Evolutionary conservation across 2,797 vertebrate genomes (phyloP), one percentile per base, ranked within the genome.

Genomic region (Tiaroga cobitis): DNA sequence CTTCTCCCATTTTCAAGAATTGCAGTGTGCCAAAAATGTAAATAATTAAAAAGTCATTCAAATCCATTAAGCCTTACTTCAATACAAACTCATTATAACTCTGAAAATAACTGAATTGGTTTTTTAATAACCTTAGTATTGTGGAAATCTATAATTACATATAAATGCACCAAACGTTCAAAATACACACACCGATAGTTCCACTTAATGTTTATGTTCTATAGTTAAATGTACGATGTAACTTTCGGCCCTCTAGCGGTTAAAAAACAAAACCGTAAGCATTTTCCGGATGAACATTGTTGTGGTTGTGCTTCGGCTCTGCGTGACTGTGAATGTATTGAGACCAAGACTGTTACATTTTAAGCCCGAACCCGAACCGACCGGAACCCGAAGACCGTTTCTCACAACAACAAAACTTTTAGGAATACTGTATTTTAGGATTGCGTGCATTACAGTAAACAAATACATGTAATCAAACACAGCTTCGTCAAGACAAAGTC

Each of bases 11-110:
- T 6, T n/a, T 56, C 32, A 51, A 77, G 51, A 24, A 10, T 39
- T 39, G 49, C 2, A 39, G 34, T 59, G 74, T 56, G 51, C 34
- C 51, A 59, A 59, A 76, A 59, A 39, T 39, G 3, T 59, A 59
- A 77, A 59, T 76, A 39, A 77, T 37, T 59, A 77, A 77, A 39
- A 39, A 59, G 51, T 39, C 16, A 39, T 59, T 59, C 18, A 77
- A 59, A 77, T 59, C 74, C 7, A 77, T 77, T 59, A 59, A 16
- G 32, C 74, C 29, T 37, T 19, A 37, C 3, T 68, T 68, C 32
- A 68, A 37, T 56, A 76, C 51, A 56, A 77, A 77, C 24, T 24
- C 74, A 77, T 39, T 56, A 18, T 32, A 77, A 8, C 21, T 34
- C 21, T 77, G 18, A 37, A 76, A 39, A 77, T n/a, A n/a, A 56